These are phyloP conservation scores for Pangasius djambal DNA, from an alignment of 2,797 vertebrate genomes.

Conservation along the genomic window DNA sequence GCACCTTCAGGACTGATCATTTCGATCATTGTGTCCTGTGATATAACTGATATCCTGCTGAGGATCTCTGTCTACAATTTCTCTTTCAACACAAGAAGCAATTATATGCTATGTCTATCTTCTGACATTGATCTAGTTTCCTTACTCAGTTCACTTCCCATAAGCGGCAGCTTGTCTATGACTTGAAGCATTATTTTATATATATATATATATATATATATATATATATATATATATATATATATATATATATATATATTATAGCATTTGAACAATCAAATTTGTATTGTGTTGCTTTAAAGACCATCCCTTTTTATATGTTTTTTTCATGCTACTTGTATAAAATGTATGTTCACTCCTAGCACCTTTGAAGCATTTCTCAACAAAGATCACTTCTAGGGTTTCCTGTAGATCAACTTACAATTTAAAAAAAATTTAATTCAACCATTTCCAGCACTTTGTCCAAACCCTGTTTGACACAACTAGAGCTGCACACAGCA, in stretches of 20 bases:
- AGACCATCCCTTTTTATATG: too few relatives aligned
- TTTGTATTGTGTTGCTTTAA: not conserved
- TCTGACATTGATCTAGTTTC: not conserved
- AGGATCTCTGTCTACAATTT: not conserved
- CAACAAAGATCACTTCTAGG: not conserved
- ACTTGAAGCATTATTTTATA: not conserved
- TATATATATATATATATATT: too few relatives aligned
- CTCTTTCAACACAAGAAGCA: not conserved
- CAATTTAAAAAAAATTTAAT: not conserved
- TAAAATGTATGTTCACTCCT: too few relatives aligned
- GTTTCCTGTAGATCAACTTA: not conserved
- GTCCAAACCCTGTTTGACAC: too few relatives aligned
- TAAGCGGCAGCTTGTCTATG: not conserved
- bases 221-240: too few relatives aligned
- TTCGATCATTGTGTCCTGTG: not conserved
- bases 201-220: too few relatives aligned
- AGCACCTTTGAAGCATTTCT: not conserved
- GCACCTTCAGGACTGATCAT: not conserved
- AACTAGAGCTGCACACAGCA: not conserved
- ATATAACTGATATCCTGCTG: not conserved
- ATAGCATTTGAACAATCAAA: too few relatives aligned
- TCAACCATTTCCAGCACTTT: too few relatives aligned
- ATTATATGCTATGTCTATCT: not conserved
- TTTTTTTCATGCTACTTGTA: too few relatives aligned
- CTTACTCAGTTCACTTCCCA: not conserved